phyloP scores from a whole-genome alignment of 2,797 vertebrate species.

The Sylvia borin region DNA sequence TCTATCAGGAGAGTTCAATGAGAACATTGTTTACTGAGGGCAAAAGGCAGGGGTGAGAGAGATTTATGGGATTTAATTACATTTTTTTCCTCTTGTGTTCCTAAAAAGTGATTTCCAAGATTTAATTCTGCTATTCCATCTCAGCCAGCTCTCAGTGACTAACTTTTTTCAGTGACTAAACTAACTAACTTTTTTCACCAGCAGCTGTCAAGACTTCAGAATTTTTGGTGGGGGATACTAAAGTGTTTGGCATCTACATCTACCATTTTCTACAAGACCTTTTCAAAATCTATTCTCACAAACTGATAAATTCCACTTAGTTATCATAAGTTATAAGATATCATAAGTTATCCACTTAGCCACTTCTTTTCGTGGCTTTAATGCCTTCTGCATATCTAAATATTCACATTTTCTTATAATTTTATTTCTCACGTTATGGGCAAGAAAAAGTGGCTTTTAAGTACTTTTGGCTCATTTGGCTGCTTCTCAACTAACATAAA shows the following conservation, averaged over 20 bases:
- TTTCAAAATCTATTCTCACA: not conserved
- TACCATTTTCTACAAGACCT: not conserved
- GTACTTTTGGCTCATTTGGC: not conserved
- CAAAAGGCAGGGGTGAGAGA: not conserved
- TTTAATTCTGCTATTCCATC: not conserved
- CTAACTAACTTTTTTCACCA: not conserved
- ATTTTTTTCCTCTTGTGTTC: not conserved
- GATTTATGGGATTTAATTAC: not conserved
- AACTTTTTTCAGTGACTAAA: not conserved
- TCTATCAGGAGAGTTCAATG: not conserved
- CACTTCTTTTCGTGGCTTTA: not conserved
- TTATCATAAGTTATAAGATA: not conserved
- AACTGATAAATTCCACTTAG: not conserved
- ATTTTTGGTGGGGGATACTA: not conserved
- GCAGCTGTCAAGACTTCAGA: not conserved
- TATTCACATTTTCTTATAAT: not conserved
- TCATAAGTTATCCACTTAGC: too few relatives aligned
- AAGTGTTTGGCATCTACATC: not conserved
- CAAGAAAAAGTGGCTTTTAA: not conserved
- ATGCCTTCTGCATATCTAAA: not conserved
- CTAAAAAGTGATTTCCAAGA: not conserved
- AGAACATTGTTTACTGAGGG: not conserved
- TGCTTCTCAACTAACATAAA: not conserved
- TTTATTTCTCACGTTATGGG: not conserved
- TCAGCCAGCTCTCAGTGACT: not conserved